These are phyloP conservation scores for Tenthredo scrophulariae DNA, from an alignment of 2,888 invertebrate genomes.

Conservation along the genomic window DNA sequence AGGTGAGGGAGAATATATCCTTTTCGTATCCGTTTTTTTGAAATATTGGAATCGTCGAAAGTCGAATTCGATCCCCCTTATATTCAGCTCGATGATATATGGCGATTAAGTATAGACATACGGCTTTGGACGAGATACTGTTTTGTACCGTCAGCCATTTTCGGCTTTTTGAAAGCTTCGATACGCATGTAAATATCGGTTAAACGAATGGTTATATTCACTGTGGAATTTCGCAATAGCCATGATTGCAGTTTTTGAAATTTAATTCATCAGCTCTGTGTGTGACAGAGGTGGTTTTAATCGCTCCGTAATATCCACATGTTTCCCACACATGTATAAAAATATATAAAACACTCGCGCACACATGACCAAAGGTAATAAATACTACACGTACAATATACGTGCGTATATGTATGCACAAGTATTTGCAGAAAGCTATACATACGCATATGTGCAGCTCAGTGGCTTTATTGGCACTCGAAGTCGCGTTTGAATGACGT, in stretches of 20 bases:
- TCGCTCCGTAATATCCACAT: constrained; percentile 2
- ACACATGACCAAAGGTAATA: background rate
- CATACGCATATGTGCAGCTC: constrained; percentile 48
- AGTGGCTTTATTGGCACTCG: constrained; percentile 55
- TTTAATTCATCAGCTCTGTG: background rate
- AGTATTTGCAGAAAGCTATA: constrained; percentile 37
- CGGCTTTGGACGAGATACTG: background rate
- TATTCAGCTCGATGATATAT: background rate
- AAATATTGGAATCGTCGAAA: background rate
- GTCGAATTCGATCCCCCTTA: too few species aligned
- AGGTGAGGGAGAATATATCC: constrained; percentile 63
- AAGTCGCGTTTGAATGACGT: constrained; percentile 56
- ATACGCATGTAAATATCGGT: constrained; percentile 50
- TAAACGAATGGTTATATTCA: constrained; percentile 44
- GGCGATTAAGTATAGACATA: background rate
- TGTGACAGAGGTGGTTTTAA: background rate
- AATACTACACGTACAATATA: constrained; percentile 17
- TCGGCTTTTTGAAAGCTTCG: background rate
- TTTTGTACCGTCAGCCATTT: constrained; percentile 3
- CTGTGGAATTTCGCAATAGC: background rate
- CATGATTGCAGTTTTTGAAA: constrained; percentile 1
- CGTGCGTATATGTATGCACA: background rate
- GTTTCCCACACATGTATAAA: background rate
- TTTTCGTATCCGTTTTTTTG: background rate
- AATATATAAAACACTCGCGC: background rate